Base-by-base conservation (phyloP, 2,113 vertebrate genomes). In the Megaceryle torquata region DNA sequence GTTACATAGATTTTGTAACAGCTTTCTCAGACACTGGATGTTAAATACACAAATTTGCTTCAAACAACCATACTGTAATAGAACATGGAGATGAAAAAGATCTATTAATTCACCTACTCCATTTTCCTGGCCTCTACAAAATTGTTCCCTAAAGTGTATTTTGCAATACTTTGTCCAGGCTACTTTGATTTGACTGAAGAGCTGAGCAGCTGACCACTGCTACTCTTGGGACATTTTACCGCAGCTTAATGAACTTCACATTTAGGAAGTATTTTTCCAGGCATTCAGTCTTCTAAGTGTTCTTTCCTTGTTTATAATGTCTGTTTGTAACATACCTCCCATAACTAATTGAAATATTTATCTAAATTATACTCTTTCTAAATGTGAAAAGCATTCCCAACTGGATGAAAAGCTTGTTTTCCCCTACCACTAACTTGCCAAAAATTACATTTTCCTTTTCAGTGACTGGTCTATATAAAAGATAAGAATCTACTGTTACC, bases 221-320 rank as follows among this genome's bases (percentile, higher is more conserved):
- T 95, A 18, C 69, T 74, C 48, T 28, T 64, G 82, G 53, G 82
- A 90, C 26, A 41, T 84, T 81, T 88, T 91, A 75, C 35, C 3
- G 0, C 64, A 94, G 29, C 35, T 63, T 86, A 81, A 88, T 90
- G 65, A 92, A 68, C 43, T 75, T 74, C 59, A 71, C 7, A 75
- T 75, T 93, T 83, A 59, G 35, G 37, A 94, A 54, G 2, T 16
- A 26, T 77, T 91, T 96, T 96, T 96, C 76, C 85, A 93, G 51
- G 75, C 12, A 81, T 60, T 51, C n/a, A 41, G 14, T 56, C 71
- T 86, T 71, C 20, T 37, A 56, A 15, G 9, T 29, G 51, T 86
- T 84, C 8, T 85, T 89, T 39, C 2, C 4, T n/a, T 76, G 60
- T 65, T 74, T 80, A n/a, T 39, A 72, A 50, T 75, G 15, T 21